These are phyloP conservation scores for Sporophila hypoxantha DNA, from an alignment of 2,113 vertebrate genomes.

Conservation along the genomic window DNA sequence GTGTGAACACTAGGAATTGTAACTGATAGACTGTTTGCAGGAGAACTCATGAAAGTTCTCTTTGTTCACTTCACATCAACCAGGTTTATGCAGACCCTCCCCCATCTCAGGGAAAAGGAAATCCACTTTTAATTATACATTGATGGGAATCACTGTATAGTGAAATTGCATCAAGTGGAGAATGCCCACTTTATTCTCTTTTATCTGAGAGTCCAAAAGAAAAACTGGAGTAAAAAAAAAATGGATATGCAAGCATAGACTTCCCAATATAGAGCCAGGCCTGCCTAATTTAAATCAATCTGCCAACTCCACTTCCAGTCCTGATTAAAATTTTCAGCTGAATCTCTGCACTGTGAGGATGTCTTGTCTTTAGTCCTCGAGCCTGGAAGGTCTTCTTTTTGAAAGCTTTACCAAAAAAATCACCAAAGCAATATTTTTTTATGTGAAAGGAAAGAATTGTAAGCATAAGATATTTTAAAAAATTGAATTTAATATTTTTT, in stretches of 20 bases:
- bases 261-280: constrained; percentile 12
- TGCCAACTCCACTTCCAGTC: background rate
- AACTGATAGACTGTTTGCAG: constrained; percentile 78
- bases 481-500: background rate
- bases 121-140: constrained; percentile 81
- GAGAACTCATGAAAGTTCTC: constrained; percentile 75
- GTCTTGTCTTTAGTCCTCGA: background rate
- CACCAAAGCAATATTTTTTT: rapidly evolving
- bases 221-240: constrained; percentile 42
- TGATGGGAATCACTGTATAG: constrained; percentile 71
- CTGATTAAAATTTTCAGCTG: constrained; percentile 12
- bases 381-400: background rate
- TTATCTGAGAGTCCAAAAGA: constrained; percentile 61
- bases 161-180: constrained; percentile 66
- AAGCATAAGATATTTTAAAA: background rate
- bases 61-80: constrained; percentile 73
- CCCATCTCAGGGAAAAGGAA: constrained; percentile 68
- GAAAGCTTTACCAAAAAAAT: background rate
- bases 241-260: constrained; percentile 35
- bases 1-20: constrained; percentile 74
- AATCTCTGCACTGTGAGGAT: background rate
- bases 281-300: constrained; percentile 53
- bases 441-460: background rate
- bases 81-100: constrained; percentile 69
- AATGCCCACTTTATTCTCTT: constrained; percentile 67